Base-by-base conservation (phyloP, 2,113 vertebrate genomes). In the Campylomormyrus tamandua region DNA sequence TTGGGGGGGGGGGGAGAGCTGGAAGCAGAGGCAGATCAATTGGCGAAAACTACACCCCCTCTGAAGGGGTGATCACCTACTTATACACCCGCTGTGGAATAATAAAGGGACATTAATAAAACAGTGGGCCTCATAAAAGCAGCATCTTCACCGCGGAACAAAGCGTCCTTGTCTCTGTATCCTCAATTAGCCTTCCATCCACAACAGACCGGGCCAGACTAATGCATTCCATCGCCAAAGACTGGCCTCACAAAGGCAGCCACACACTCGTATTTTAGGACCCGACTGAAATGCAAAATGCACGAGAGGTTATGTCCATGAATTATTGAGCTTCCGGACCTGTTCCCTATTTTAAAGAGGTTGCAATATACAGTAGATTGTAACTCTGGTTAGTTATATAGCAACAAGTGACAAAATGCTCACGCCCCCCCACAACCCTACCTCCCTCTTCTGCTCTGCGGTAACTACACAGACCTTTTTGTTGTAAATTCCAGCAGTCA, bases 401-500 rank as follows among this genome's bases (percentile, higher is more conserved):
- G 27, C 89, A 89, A 89, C 89, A 89, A 80, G 46, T 77, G 87
- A 70, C 19, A 48, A 70, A 62, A 35, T 42, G 56, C 42, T 58
- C 45, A 70, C 24, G 6, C 24, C 9, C 6, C 66, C 11, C 66
- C 42, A 53, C 39, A 66, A 27, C 11, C 70, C 87, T 13, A 35
- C 7, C 11, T 66, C 50, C 52, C 52, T 19, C 17, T 6, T 21
- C 21, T 21, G 15, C 35, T n/a, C 50, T 83, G 87, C 9, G 10
- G 56, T 46, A 62, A n/a, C 87, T 45, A 45, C n/a, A 42, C 62
- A 10, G 42, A 52, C 42, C 31, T 46, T 70, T 91, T 56, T 87
- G 66, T 91, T 88, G 74, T 58, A 74, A 77, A 90, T 89, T 91
- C 77, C 89, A 90, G 89, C 84, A 90, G 89, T 90, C 91, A 90